Conservation (phyloP, 2,888 invertebrate species). For the Entomobrya proxima region DNA sequence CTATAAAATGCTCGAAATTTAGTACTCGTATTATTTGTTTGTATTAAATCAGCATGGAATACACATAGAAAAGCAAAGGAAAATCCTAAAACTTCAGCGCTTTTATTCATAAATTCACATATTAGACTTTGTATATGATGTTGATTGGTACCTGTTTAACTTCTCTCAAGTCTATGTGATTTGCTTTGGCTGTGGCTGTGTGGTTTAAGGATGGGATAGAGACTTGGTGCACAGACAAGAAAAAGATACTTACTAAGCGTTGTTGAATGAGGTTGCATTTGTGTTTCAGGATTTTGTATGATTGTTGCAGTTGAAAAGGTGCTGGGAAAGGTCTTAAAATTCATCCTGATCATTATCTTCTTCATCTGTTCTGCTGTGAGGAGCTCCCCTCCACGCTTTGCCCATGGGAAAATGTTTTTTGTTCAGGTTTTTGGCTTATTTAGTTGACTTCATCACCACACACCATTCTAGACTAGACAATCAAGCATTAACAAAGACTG, state of each 20-base stretch:
- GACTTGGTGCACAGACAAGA: no score
- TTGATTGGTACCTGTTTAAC: constrained; percentile 3
- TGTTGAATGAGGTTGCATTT: background rate
- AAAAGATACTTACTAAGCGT: background rate
- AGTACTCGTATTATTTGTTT: background rate
- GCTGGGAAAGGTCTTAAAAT: constrained; percentile 66
- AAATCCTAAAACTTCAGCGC: background rate
- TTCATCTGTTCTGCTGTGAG: background rate
- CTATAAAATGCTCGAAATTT: constrained; percentile 3
- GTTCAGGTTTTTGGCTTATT: constrained; percentile 39
- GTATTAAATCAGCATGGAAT: background rate
- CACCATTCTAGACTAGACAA: background rate
- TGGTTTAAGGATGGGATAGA: constrained; percentile 5
- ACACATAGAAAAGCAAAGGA: background rate
- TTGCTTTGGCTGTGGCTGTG: constrained; percentile 46
- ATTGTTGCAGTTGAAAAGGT: constrained; percentile 43
- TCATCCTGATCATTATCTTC: constrained; percentile 30
- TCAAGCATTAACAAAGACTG: no score
- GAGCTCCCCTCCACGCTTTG: constrained; percentile 30
- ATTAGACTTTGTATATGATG: background rate
- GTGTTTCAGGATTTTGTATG: background rate
- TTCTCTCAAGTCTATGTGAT: constrained; percentile 1
- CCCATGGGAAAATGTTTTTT: constrained; percentile 64
- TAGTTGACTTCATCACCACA: constrained; percentile 32
- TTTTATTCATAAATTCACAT: constrained; percentile 13